A percentile compares a stretch with the other conserved stretches of the same genome.
Conservation (phyloP, 2,113 vertebrate species). For the Periophthalmus modestus region DNA sequence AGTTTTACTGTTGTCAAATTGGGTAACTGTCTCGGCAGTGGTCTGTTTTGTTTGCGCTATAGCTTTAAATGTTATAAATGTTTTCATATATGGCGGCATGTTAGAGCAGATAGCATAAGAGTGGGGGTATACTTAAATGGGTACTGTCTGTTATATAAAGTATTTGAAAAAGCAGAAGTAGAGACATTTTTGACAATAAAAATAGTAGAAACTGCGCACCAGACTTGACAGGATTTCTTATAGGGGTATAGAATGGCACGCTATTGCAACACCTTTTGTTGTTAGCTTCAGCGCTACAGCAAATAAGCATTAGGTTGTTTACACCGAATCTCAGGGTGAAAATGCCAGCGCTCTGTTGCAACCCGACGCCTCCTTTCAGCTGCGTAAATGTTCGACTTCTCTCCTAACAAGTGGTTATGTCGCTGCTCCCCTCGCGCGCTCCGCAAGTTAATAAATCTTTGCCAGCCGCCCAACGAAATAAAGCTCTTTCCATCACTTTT, state of each 20-base stretch:
- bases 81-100: too few relatives aligned
- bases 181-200: not conserved
- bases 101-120: too few relatives aligned
- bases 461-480: slow-evolving; percentile 18
- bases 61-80: too few relatives aligned
- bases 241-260: not conserved
- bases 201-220: not conserved
- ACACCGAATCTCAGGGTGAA: slow-evolving; percentile 18
- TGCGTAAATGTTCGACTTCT: slow-evolving; percentile 47
- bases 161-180: not conserved
- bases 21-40: too few relatives aligned
- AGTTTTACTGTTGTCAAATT: too few relatives aligned
- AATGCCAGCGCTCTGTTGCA: slow-evolving; percentile 22
- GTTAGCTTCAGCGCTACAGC: slow-evolving; percentile 12
- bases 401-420: slow-evolving; percentile 52
- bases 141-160: not conserved
- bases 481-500: slow-evolving; percentile 57
- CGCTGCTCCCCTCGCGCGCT: slow-evolving; percentile 20
- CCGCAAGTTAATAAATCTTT: slow-evolving; percentile 52
- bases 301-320: slow-evolving; percentile 32
- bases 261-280: slow-evolving; percentile 7
- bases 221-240: slow-evolving; percentile 1
- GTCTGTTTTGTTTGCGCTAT: too few relatives aligned
- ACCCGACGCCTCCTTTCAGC: slow-evolving; percentile 36
- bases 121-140: too few relatives aligned